These are phyloP conservation scores for Machimus atricapillus DNA, from an alignment of 2,888 invertebrate species.

Conservation along the genomic window DNA sequence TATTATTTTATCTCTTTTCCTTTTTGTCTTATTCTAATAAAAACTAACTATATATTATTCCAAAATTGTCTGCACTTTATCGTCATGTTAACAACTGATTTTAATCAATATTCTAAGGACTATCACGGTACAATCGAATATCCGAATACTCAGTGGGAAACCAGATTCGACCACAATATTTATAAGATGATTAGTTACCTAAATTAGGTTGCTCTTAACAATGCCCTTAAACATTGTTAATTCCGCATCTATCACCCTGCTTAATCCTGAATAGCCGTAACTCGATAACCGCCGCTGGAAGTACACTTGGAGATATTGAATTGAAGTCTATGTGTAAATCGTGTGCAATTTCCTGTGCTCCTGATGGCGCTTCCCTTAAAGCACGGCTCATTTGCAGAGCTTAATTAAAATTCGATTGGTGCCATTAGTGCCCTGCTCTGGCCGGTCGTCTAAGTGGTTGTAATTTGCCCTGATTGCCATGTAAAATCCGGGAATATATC, in stretches of 20 bases:
- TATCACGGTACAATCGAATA: not conserved
- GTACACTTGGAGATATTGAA: not conserved
- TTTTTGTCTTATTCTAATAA: too few species aligned
- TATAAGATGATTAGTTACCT: not conserved
- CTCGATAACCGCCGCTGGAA: not conserved
- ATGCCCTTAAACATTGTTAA: not conserved
- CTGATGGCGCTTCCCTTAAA: not conserved
- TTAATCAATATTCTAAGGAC: not conserved
- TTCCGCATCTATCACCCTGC: not conserved
- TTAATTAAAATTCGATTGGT: not conserved
- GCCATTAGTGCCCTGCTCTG: not conserved
- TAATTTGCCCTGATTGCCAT: constrained; percentile 7
- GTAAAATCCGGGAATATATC: constrained; percentile 4
- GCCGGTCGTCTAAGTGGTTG: not conserved
- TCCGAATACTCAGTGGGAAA: not conserved
- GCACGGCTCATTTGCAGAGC: not conserved
- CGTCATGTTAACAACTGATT: not conserved
- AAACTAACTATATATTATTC: too few species aligned
- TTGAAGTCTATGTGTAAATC: not conserved
- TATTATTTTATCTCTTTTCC: too few species aligned
- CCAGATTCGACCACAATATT: not conserved
- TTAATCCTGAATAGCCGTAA: not conserved
- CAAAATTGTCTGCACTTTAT: too few species aligned
- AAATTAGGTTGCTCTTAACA: not conserved
- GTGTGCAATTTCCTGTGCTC: not conserved